Evolutionary conservation across 37 sponge, comb jelly and placozoan species (phyloP).

Genomic region (Hexactinellida sp.): DNA sequence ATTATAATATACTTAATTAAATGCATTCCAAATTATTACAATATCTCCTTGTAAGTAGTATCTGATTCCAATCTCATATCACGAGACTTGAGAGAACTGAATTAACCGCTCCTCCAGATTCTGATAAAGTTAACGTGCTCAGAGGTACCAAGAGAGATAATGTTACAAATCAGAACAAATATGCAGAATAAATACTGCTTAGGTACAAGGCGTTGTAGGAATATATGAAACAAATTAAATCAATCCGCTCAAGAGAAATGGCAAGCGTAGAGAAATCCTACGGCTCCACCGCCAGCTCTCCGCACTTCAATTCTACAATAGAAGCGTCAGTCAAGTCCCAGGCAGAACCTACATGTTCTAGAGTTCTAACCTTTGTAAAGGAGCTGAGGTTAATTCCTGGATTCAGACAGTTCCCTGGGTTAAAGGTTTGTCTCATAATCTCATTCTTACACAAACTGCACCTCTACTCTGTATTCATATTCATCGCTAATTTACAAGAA

Average conservation of each 20-base stretch:
- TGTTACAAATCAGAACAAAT: neutral
- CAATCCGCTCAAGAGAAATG: no score
- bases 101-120: no score
- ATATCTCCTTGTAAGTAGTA: no score
- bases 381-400: neutral
- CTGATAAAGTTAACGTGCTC: no score
- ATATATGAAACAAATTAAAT: neutral
- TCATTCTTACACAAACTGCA: neutral
- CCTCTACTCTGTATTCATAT: neutral
- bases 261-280: neutral
- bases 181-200: neutral
- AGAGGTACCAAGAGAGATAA: neutral
- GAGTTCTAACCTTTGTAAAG: neutral
- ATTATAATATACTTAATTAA: no score
- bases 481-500: neutral
- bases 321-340: neutral
- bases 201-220: neutral
- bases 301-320: conserved; percentile 4
- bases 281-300: neutral
- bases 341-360: neutral
- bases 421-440: neutral
- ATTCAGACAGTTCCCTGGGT: neutral
- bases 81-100: no score
- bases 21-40: no score
- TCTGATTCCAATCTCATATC: no score